These are phyloP conservation scores for Sycobia sp. DNA, from an alignment of 1,140 invertebrate species.

Conservation along the genomic window DNA sequence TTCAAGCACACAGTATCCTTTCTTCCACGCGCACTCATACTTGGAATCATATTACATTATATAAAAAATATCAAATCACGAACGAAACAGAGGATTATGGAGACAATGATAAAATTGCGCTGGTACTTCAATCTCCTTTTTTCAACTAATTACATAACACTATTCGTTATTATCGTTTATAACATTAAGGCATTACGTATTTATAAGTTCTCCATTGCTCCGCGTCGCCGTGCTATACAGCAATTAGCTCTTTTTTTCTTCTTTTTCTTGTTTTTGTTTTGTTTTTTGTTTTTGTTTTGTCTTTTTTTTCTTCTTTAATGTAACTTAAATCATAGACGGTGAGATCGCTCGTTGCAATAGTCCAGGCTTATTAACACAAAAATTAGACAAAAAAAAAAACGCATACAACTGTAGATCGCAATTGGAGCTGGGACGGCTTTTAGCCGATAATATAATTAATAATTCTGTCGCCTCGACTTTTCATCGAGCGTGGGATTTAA, in stretches of 20 bases:
- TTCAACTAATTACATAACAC: slow-evolving; percentile 53
- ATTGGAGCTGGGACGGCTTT: neutral
- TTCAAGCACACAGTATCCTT: slow-evolving; percentile 5
- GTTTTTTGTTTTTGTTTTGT: no score
- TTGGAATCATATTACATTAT: slow-evolving; percentile 47
- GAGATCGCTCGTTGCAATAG: slow-evolving; percentile 61
- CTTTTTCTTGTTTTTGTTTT: no score
- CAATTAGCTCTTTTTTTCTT: slow-evolving; percentile 32
- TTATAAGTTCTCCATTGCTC: slow-evolving; percentile 51
- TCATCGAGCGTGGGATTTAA: neutral
- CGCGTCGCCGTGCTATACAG: slow-evolving; percentile 34
- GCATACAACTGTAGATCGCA: slow-evolving; percentile 27
- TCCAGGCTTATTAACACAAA: slow-evolving; percentile 47
- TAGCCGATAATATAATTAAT: slow-evolving; percentile 6
- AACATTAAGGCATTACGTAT: slow-evolving; percentile 63
- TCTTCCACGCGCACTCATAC: slow-evolving; percentile 30
- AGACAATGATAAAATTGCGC: slow-evolving; percentile 36
- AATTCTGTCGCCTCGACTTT: neutral
- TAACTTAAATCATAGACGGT: slow-evolving; percentile 58
- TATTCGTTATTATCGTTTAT: slow-evolving; percentile 59
- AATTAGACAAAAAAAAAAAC: slow-evolving; percentile 29
- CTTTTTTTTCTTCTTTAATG: slow-evolving; percentile 39
- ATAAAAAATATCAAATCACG: slow-evolving; percentile 60
- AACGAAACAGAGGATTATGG: slow-evolving; percentile 48
- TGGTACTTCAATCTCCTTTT: slow-evolving; percentile 27